These are phyloP conservation scores for Miichthys miiuy DNA, from an alignment of 2,797 vertebrate genomes.

Conservation along the genomic window DNA sequence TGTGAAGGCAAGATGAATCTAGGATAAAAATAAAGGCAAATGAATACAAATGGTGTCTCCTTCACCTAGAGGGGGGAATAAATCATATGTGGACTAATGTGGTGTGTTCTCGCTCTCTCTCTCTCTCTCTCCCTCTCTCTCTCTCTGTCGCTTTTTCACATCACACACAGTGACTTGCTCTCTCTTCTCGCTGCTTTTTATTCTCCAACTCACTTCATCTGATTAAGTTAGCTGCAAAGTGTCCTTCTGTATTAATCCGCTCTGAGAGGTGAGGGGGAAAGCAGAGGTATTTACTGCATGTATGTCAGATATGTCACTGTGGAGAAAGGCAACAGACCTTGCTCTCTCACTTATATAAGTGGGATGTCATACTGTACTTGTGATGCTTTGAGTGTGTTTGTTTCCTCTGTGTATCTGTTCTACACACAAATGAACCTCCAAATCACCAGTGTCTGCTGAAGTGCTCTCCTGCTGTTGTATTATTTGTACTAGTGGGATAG, in stretches of 20 bases:
- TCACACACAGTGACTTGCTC: constrained; percentile 25
- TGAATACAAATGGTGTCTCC: constrained; percentile 87
- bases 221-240: constrained; percentile 72
- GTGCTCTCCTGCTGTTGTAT: constrained; percentile 4
- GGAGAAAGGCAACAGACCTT: constrained; percentile 12
- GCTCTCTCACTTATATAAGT: background rate
- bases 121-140: constrained; percentile 17
- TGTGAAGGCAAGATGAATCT: constrained; percentile 81
- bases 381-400: constrained; percentile 6
- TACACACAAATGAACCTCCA: background rate
- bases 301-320: constrained; percentile 45
- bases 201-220: constrained; percentile 66
- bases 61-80: constrained; percentile 80
- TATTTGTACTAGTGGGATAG: background rate
- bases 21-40: constrained; percentile 85
- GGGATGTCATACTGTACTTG: background rate
- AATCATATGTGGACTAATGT: constrained; percentile 85
- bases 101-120: constrained; percentile 47
- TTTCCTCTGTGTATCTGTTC: background rate
- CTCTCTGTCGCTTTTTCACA: constrained; percentile 30
- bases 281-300: constrained; percentile 43
- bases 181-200: constrained; percentile 39
- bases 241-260: constrained; percentile 72
- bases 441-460: constrained; percentile 18
- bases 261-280: constrained; percentile 48